Conservation (phyloP, 1,140 invertebrate species). For the Apis dorsata region DNA sequence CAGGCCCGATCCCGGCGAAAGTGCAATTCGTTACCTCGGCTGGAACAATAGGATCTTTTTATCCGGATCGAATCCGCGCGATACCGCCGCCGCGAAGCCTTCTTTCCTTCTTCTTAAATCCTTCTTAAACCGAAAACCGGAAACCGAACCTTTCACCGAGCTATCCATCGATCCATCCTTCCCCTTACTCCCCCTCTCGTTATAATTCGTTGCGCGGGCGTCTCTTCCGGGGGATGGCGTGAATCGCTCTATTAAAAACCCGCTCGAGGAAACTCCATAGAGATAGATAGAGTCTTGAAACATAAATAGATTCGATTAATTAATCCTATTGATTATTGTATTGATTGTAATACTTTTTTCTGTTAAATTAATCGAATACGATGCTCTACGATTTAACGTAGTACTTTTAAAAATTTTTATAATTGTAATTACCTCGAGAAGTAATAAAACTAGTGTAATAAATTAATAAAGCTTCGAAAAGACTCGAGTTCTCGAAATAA, state of each 20-base stretch:
- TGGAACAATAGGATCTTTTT: slow-evolving; percentile 9
- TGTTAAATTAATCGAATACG: too few relatives aligned
- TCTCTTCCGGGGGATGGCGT: not conserved
- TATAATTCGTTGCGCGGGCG: slow-evolving; percentile 13
- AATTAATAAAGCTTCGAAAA: too few relatives aligned
- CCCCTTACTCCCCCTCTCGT: not conserved
- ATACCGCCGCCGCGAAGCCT: not conserved
- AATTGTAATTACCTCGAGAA: too few relatives aligned
- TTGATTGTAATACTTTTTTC: too few relatives aligned
- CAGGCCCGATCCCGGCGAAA: not conserved
- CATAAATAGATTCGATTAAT: too few relatives aligned
- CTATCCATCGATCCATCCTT: slow-evolving; percentile 13
- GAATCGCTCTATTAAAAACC: slow-evolving; percentile 6
- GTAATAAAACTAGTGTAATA: too few relatives aligned
- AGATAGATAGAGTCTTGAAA: too few relatives aligned
- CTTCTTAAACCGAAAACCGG: too few relatives aligned
- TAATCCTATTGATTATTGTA: too few relatives aligned
- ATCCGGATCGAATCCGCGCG: not conserved
- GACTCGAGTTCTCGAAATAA: too few relatives aligned
- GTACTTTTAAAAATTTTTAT: too few relatives aligned
- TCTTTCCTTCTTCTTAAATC: not conserved
- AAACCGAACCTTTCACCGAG: slow-evolving; percentile 12
- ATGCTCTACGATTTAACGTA: too few relatives aligned
- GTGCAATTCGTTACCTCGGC: slow-evolving; percentile 3
- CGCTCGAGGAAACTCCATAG: not conserved